These are phyloP conservation scores for Plagiodera versicolora DNA, from an alignment of 2,888 invertebrate species.

Conservation along the genomic window DNA sequence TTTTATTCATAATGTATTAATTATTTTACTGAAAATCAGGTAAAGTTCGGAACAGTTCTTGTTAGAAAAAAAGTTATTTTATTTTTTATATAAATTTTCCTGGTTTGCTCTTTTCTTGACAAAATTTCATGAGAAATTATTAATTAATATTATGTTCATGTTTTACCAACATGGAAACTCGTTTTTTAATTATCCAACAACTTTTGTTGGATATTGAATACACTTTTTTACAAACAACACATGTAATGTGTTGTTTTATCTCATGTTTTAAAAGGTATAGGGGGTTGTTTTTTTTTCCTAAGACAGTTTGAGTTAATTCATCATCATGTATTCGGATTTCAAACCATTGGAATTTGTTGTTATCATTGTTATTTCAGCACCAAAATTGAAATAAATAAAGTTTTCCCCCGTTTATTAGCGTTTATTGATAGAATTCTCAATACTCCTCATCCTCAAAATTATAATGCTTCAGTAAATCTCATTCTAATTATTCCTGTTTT, in stretches of 20 bases:
- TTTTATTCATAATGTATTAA: conserved; percentile 23
- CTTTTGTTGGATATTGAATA: conserved; percentile 1
- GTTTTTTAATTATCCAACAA: conserved; percentile 3
- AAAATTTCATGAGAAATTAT: conserved; percentile 13
- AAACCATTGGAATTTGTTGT: background rate
- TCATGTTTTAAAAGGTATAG: background rate
- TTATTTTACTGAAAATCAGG: conserved; percentile 29
- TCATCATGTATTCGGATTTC: background rate
- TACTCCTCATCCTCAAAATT: no score
- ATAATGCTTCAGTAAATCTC: no score
- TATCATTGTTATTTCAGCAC: background rate
- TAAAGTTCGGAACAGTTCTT: conserved; percentile 43
- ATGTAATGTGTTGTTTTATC: conserved; percentile 14
- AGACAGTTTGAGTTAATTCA: background rate
- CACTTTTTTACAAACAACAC: conserved; percentile 9
- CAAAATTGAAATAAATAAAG: conserved; percentile 20
- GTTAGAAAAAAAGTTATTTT: conserved; percentile 26
- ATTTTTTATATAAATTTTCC: conserved; percentile 28
- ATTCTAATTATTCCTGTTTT: no score
- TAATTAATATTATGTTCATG: conserved; percentile 10
- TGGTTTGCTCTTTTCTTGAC: conserved; percentile 15
- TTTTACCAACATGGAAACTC: conserved; percentile 9
- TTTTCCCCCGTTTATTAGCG: conserved; percentile 19
- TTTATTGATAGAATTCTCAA: no score
- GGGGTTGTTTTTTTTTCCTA: background rate